Evolutionary conservation across 2,113 vertebrate genomes (phyloP).

Genomic region (Brevimyrus niger): DNA sequence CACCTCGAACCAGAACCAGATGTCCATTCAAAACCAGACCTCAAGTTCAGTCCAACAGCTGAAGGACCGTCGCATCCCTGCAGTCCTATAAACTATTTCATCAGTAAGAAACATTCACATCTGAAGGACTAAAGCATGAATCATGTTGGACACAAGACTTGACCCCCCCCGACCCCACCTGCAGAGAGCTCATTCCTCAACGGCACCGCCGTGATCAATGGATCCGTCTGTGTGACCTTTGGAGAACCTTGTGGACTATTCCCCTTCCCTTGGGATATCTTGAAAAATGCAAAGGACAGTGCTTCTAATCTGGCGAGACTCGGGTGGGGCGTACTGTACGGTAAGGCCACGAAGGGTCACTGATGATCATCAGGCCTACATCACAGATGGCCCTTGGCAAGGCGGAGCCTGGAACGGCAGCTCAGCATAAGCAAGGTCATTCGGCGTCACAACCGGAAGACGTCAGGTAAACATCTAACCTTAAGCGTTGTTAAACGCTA

Average conservation of each 20-base stretch:
- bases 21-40: not conserved
- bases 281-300: not conserved
- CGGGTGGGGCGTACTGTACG: not conserved
- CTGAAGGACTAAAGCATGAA: not conserved
- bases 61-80: not conserved
- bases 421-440: not conserved
- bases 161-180: not conserved
- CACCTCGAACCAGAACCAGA: not conserved
- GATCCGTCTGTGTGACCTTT: constrained; percentile 9
- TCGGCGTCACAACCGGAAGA: not conserved
- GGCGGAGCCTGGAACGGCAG: not conserved
- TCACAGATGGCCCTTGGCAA: not conserved
- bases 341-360: not conserved
- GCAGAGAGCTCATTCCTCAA: constrained; percentile 20
- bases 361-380: not conserved
- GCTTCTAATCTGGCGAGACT: not conserved
- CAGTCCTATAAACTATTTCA: not conserved
- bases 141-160: not conserved
- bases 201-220: constrained; percentile 14
- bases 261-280: not conserved
- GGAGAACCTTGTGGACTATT: not conserved
- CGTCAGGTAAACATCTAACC: not conserved
- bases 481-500: not conserved
- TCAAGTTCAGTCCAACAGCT: not conserved
- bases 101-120: not conserved